These are phyloP conservation scores for Simalia tracyae DNA, from an alignment of 2,797 vertebrate species.

Conservation along the genomic window DNA sequence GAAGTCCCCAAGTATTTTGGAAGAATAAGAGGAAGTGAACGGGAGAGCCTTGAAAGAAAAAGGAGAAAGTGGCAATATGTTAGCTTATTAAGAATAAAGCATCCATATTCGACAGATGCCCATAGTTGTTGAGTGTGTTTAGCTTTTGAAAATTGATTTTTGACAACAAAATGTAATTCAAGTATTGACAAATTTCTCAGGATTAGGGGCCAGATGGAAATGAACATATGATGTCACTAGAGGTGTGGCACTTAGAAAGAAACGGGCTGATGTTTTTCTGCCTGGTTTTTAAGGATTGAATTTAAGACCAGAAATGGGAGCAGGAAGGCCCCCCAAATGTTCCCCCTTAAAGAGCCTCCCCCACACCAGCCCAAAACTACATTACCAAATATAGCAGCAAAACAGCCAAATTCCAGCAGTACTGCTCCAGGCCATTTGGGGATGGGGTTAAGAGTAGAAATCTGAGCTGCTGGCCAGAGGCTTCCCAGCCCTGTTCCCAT, in stretches of 20 bases:
- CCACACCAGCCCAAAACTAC: not conserved
- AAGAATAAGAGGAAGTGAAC: not conserved
- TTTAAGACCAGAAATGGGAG: not conserved
- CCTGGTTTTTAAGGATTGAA: not conserved
- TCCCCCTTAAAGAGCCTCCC: not conserved
- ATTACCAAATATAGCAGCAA: not conserved
- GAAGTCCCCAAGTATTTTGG: not conserved
- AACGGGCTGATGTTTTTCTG: not conserved
- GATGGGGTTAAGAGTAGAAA: not conserved
- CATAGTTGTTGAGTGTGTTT: not conserved
- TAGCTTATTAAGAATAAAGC: not conserved
- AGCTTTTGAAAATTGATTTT: not conserved
- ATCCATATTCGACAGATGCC: not conserved
- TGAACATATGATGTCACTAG: not conserved
- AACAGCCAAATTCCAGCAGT: not conserved
- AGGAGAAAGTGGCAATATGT: not conserved
- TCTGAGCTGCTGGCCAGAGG: not conserved
- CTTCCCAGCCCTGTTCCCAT: not conserved
- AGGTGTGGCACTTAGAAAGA: not conserved
- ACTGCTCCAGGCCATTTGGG: not conserved
- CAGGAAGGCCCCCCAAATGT: not conserved
- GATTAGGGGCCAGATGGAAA: not conserved
- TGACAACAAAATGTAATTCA: not conserved
- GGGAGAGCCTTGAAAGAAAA: not conserved
- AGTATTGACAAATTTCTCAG: not conserved